Evolutionary conservation across 2,888 invertebrate genomes (phyloP), one percentile per base, ranked within the genome.

Genomic region (Nomada goodeniana): DNA sequence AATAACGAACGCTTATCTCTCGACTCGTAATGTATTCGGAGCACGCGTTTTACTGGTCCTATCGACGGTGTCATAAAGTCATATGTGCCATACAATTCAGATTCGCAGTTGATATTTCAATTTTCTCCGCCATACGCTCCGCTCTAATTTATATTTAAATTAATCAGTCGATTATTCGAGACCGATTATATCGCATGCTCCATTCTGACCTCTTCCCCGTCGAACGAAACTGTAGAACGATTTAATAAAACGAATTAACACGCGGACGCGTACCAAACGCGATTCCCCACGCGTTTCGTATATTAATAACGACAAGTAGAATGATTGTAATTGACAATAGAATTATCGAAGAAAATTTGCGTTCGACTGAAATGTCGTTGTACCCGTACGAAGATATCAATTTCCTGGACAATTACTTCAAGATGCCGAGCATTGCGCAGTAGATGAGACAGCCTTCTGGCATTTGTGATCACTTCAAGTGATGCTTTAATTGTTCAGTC

Each of bases 401-500:
- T 76, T 86, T 76, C 76, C 61, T 53, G 52, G 65, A 52, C 64
- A 63, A 44, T 55, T 64, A 76, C 57, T 57, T 52, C 59, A 53
- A 76, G 57, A 80, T 61, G 68, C 29, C 61, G 29, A 44, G 57
- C 55, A 64, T 63, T 71, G 59, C 47, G 72, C 47, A 74, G n/a
- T n/a, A 64, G 60, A 76, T 44, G 76, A 81, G 65, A 65, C 71
- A 79, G 65, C 47, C 84, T 79, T 50, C 26, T 76, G 68, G 74
- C 82, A 86, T 87, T 88, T 85, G 82, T 89, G 87, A 89, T 88
- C 84, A 69, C 83, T 83, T 88, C 83, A 83, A 82, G 70, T 76
- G 87, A 88, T 81, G 85, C 88, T 91, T 91, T 90, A 92, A 91
- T 92, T 90, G 89, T 77, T 79, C 80, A 72, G 60, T 71, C 52